Conservation (phyloP, 2,888 invertebrate species). For the Drosophila austrosaltans region DNA sequence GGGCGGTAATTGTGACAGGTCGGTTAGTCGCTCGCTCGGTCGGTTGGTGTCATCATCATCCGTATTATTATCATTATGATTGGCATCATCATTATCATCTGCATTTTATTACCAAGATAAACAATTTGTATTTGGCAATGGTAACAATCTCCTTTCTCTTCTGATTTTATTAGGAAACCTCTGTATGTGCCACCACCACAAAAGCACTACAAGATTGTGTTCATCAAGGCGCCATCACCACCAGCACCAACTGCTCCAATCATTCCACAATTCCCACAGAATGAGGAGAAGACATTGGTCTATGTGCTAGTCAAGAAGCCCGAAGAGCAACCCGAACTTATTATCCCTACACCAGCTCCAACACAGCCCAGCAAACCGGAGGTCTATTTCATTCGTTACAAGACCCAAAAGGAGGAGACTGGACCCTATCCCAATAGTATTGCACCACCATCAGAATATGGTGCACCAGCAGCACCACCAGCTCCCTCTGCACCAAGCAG, state of each 20-base stretch:
- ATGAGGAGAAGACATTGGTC: conserved; percentile 90
- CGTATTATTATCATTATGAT: conserved; percentile 15
- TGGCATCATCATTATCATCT: conserved; percentile 25
- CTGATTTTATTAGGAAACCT: conserved; percentile 83
- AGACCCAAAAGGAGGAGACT: conserved; percentile 86
- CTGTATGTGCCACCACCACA: conserved; percentile 86
- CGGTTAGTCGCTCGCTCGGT: neutral
- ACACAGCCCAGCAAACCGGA: conserved; percentile 90
- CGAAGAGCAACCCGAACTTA: conserved; percentile 88
- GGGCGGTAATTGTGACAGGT: conserved; percentile 38
- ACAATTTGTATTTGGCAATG: conserved; percentile 21
- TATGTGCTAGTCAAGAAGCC: conserved; percentile 91
- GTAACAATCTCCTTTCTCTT: conserved; percentile 34
- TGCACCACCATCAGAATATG: conserved; percentile 82
- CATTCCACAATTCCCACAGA: conserved; percentile 87
- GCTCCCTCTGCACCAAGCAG: conserved; percentile 82
- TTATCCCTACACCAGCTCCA: conserved; percentile 88
- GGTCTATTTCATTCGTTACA: conserved; percentile 90
- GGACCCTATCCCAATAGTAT: conserved; percentile 83
- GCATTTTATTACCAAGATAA: conserved; percentile 34
- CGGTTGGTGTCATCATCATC: conserved; percentile 20
- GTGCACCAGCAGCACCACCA: conserved; percentile 79
- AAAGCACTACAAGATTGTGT: conserved; percentile 91
- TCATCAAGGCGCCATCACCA: conserved; percentile 89
- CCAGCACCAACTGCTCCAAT: conserved; percentile 87